phyloP scores from a whole-genome alignment of 2,888 invertebrate genomes.

The Lasioglossum villosulum region DNA sequence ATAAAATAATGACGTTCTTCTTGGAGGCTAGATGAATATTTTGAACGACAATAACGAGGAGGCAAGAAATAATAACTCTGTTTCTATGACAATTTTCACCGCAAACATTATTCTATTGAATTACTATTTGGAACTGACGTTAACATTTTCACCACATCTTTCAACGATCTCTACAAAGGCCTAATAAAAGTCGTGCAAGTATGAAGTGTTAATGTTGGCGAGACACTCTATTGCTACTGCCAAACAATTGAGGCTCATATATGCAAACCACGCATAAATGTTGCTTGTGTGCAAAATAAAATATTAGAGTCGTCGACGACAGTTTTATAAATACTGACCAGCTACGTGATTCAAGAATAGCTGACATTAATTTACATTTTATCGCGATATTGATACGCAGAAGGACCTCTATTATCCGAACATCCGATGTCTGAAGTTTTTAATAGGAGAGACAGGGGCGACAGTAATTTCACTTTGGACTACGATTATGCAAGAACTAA shows the following conservation, averaged over 20 bases:
- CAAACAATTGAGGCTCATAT: not conserved
- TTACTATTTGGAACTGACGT: not conserved
- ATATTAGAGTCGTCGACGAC: not conserved
- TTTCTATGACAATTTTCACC: no score
- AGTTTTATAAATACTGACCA: not conserved
- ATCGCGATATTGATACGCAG: no score
- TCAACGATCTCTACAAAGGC: not conserved
- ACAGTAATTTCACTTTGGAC: no score
- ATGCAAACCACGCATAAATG: not conserved
- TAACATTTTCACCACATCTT: not conserved
- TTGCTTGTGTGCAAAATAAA: not conserved
- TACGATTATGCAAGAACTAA: no score
- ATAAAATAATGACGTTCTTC: no score
- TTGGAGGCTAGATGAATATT: no score
- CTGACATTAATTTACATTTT: not conserved
- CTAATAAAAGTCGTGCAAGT: constrained; percentile 6
- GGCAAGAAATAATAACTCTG: no score
- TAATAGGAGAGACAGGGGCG: no score
- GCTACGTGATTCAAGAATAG: not conserved
- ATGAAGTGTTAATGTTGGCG: not conserved
- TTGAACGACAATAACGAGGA: no score
- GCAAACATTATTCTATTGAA: no score
- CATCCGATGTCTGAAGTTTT: no score
- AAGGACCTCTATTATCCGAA: no score
- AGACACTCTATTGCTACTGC: not conserved